Percentiles rank a stretch among this genome's conserved stretches.
phyloP scores from a whole-genome alignment of 2,888 invertebrate genomes.

The Hypolimnas misippus region DNA sequence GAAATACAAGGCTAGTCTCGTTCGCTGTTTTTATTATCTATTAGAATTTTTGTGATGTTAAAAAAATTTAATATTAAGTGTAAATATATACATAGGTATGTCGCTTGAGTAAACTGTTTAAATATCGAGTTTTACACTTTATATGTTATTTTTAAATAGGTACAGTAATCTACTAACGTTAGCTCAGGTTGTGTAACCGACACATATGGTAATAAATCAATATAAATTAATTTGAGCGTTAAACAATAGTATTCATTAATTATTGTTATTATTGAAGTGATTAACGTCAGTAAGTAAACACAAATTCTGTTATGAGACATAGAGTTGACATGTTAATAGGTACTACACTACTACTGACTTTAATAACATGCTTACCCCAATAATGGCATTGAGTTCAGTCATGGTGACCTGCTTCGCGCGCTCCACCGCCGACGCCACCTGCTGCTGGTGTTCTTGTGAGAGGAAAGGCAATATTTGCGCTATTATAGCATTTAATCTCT shows the following conservation, averaged over 20 bases:
- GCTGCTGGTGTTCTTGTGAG: constrained; percentile 95
- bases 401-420: constrained; percentile 97
- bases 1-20: constrained; percentile 22
- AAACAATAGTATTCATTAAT: too few relatives aligned
- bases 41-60: constrained; percentile 27
- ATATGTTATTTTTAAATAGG: too few relatives aligned
- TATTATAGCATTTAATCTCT: constrained; percentile 96
- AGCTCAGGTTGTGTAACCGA: too few relatives aligned
- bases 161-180: too few relatives aligned
- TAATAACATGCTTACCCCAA: constrained; percentile 89
- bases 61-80: constrained; percentile 18
- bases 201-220: too few relatives aligned
- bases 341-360: background rate
- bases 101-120: background rate
- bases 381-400: constrained; percentile 96
- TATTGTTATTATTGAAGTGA: too few relatives aligned
- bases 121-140: background rate
- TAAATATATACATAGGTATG: constrained; percentile 15
- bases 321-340: too few relatives aligned
- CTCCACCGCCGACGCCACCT: constrained; percentile 96
- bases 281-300: background rate
- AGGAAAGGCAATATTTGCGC: constrained; percentile 97
- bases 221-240: too few relatives aligned
- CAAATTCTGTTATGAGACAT: too few relatives aligned
- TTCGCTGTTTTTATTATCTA: constrained; percentile 22